Evolutionary conservation across 30 jellyfish, hydroid and myxozoan species (phyloP).

Genomic region (Aurelia aurita): DNA sequence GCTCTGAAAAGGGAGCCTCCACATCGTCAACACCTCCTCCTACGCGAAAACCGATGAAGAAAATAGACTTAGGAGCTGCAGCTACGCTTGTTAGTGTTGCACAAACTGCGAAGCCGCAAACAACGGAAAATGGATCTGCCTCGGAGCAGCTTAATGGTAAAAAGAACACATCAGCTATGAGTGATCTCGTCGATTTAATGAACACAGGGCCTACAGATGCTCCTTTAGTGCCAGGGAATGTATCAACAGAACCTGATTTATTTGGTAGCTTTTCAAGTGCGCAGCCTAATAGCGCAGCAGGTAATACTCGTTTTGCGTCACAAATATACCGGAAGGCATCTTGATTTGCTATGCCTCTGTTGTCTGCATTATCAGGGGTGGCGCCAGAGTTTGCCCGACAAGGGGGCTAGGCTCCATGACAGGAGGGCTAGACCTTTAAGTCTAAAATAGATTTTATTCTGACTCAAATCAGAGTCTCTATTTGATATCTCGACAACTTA

Average conservation of each 20-base stretch:
- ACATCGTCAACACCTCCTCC: slow-evolving; percentile 8
- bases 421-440: no score
- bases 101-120: slow-evolving; percentile 13
- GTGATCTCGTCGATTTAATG: slow-evolving; percentile 82
- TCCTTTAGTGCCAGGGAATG: slow-evolving; percentile 67
- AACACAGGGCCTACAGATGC: slow-evolving; percentile 70
- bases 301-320: no score
- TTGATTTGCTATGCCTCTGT: no score
- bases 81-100: slow-evolving; percentile 77
- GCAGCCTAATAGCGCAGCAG: slow-evolving; percentile 31
- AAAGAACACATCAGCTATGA: slow-evolving; percentile 59
- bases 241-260: slow-evolving; percentile 52
- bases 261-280: slow-evolving; percentile 88
- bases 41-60: slow-evolving; percentile 64
- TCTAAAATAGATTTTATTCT: no score
- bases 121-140: slow-evolving; percentile 6
- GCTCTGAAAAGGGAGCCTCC: slow-evolving; percentile 6
- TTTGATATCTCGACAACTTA: no score
- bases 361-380: no score
- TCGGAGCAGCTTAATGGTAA: slow-evolving; percentile 17
- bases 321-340: no score
- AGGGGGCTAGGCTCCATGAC: no score
- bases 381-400: no score
- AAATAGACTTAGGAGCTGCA: slow-evolving; percentile 92
- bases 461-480: no score